Evolutionary conservation across 2,797 vertebrate genomes (phyloP).

Genomic region (Pipistrellus pygmaeus): DNA sequence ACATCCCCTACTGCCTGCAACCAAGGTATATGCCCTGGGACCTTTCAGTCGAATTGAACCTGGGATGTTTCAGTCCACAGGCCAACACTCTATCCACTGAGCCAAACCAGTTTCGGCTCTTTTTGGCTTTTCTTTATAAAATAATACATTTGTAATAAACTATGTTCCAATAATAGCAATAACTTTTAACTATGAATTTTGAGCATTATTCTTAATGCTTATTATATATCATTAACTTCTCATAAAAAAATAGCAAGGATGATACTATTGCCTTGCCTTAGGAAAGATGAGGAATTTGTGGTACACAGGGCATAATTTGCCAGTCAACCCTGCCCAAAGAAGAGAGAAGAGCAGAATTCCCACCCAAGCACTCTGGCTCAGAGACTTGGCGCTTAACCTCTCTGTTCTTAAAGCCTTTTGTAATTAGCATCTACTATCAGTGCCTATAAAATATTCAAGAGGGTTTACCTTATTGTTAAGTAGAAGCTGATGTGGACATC

Average conservation of each 20-base stretch:
- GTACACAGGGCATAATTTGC: neutral
- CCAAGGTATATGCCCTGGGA: too few species aligned
- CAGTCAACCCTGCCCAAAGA: neutral
- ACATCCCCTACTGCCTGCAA: too few species aligned
- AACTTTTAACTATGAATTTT: neutral
- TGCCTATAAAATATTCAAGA: slow-evolving; percentile 9
- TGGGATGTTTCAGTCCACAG: too few species aligned
- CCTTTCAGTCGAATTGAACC: too few species aligned
- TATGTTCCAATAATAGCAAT: neutral
- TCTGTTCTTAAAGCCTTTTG: neutral
- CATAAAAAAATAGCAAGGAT: neutral
- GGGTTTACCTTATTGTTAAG: neutral
- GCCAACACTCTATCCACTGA: too few species aligned
- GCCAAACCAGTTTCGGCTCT: neutral
- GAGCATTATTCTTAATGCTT: slow-evolving; percentile 35
- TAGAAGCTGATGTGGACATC: neutral
- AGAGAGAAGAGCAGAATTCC: neutral
- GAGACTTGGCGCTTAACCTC: neutral
- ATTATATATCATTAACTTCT: slow-evolving; percentile 24
- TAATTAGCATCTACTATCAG: neutral
- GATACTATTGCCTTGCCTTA: neutral
- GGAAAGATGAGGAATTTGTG: neutral
- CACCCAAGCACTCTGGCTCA: neutral
- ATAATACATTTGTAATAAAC: neutral
- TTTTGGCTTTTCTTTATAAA: slow-evolving; percentile 48